Conservation (phyloP, 2,113 vertebrate species). For the Prolemur simus region DNA sequence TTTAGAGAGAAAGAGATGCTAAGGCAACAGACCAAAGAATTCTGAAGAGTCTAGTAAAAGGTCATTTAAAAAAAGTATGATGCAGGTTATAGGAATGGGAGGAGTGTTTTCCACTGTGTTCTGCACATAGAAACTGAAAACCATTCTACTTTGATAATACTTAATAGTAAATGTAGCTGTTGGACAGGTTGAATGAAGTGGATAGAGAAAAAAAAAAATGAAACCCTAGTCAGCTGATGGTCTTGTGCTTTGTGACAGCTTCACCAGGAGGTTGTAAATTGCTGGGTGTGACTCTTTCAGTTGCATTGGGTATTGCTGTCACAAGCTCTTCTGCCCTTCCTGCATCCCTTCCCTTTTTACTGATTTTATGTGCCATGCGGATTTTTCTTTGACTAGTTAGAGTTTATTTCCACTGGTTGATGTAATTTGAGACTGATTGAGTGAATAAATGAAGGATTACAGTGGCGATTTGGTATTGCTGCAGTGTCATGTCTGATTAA, state of each 20-base stretch:
- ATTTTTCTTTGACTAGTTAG: neutral
- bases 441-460: neutral
- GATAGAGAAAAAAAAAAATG: neutral
- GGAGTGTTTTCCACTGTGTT: neutral
- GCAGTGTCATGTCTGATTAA: neutral
- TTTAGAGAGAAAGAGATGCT: neutral
- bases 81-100: neutral
- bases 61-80: neutral
- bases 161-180: slow-evolving; percentile 51
- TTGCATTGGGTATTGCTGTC: neutral
- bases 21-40: neutral
- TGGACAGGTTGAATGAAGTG: slow-evolving; percentile 58
- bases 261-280: slow-evolving; percentile 14
- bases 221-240: slow-evolving; percentile 68
- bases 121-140: neutral
- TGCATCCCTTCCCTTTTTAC: slow-evolving; percentile 31
- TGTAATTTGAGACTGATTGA: neutral
- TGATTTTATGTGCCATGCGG: neutral
- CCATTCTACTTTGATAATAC: neutral
- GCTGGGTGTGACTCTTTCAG: neutral
- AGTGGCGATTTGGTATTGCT: neutral
- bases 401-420: neutral
- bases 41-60: neutral
- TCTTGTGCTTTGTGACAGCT: slow-evolving; percentile 72
- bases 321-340: neutral